Base-by-base conservation (phyloP, 2,113 vertebrate species). In the Sebastes schlegelii region DNA sequence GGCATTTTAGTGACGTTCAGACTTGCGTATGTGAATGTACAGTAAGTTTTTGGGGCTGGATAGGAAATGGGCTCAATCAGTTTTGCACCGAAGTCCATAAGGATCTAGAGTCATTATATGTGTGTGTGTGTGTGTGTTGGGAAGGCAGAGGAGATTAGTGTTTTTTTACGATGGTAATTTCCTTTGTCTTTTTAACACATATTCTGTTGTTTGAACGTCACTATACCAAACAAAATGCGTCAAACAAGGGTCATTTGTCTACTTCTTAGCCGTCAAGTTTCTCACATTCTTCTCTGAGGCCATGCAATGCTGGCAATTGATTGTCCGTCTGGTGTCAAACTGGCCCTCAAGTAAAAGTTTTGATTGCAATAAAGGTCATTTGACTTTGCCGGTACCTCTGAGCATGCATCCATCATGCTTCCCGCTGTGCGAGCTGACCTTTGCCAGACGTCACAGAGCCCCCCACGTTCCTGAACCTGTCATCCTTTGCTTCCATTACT, bases 311-410 rank as follows among this genome's bases (percentile, higher is more conserved):
- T 19, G 16, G 11, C 43, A 64, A 84, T 74, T 75, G 84, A 86
- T 87, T 74, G 46, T 57, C 48, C 48, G 84, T 75, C 48, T n/a
- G 0, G 26, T 23, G 46, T 68, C 67, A 64, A 79, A 79, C 26
- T 64, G 79, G 58, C 69, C 55, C 82, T 86, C 81, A 84, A 72
- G 80, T 80, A 43, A 78, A 90, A 88, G 72, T 89, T 88, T 85
- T 82, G 79, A 91, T 91, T 75, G 82, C 34, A 84, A 46, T 74
- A 84, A 93, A 92, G 92, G 88, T 93, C 85, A 90, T 79, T 81
- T 86, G 88, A 84, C 86, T 89, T 91, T 72, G 52, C 76, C 1
- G 42, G 16, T 61, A 83, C 65, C 60, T 74, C 21, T 4, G 74
- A 83, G 87, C 68, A 19, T 5, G 66, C 86, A 88, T 93, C 90